Evolutionary conservation across 2,113 vertebrate species (phyloP), one percentile per base, ranked within the genome.

Genomic region (Scophthalmus maximus): DNA sequence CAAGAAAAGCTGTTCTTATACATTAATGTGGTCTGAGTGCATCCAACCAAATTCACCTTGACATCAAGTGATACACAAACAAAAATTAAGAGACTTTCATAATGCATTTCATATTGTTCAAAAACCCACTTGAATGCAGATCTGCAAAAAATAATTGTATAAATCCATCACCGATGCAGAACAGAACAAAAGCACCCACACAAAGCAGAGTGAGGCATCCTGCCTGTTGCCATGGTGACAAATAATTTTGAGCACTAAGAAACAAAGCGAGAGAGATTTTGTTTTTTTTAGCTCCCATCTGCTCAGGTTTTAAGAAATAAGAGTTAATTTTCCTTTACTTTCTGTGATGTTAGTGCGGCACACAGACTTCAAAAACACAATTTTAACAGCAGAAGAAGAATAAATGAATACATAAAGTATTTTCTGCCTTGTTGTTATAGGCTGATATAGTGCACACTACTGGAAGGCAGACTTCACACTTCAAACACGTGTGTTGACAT

Each of bases 141-240:
- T 4, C 32, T 15, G 17, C 4, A 25, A 56, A 78, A 61, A 58
- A 62, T 22, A 15, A 42, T 22, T 70, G 36, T 23, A 56, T 8
- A 26, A 20, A 69, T 46, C 22, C 30, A 66, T 59, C 40, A 46
- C 5, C 23, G n/a, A 23, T n/a, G 50, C 36, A 8, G 25, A 56
- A 36, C 18, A 32, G 62, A 79, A 82, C 51, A 82, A 84, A 77
- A 61, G 29, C 47, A 17, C 32, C 49, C 34, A 40, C 0, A 56
- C 42, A 51, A 61, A 65, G 30, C 76, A 36, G 56, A 70, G 20
- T 14, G 27, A 64, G 32, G 55, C 46, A 22, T 53, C 18, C 18
- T 58, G 67, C 58, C 15, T 2, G 76, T 81, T 79, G 57, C 73
- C 69, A 68, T 79, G 62, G 75, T n/a, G 23, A 79, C 71, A 75